Conservation (phyloP, 2,113 vertebrate species). For the Aldabrachelys gigantea region DNA sequence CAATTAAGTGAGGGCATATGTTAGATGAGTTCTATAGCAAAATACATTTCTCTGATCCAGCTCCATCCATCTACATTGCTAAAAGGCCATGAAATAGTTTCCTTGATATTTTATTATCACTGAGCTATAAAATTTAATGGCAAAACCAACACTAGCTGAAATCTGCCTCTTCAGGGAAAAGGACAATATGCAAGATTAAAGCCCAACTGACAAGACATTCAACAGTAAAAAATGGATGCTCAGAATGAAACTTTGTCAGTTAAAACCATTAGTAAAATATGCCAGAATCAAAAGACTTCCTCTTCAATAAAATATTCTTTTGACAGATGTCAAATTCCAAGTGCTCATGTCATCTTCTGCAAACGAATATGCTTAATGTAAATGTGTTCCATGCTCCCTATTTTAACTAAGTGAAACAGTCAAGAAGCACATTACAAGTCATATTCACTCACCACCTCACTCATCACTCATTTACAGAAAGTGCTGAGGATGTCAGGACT, state of each 20-base stretch:
- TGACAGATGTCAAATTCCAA: constrained; percentile 76
- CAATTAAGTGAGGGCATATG: constrained; percentile 62
- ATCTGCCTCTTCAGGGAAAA: constrained; percentile 64
- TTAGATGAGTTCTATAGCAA: constrained; percentile 51
- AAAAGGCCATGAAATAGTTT: constrained; percentile 75
- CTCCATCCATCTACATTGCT: constrained; percentile 66
- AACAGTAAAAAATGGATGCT: constrained; percentile 67
- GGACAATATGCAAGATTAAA: constrained; percentile 73
- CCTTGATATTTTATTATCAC: constrained; percentile 76
- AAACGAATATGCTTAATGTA: constrained; percentile 72
- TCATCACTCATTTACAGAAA: constrained; percentile 69
- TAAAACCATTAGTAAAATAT: constrained; percentile 71
- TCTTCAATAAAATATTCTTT: constrained; percentile 72
- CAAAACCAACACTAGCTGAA: constrained; percentile 62
- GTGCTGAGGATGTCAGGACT: constrained; percentile 65
- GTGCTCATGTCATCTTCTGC: constrained; percentile 69
- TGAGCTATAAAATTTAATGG: constrained; percentile 75
- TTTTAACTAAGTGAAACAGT: constrained; percentile 64
- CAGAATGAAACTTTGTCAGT: constrained; percentile 66
- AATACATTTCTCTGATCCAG: constrained; percentile 67
- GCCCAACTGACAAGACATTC: constrained; percentile 69
- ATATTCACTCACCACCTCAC: constrained; percentile 58
- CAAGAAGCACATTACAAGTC: constrained; percentile 73
- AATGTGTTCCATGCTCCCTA: constrained; percentile 65
- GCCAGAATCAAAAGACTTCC: constrained; percentile 70